These are phyloP conservation scores for Chelmon rostratus DNA, from an alignment of 2,797 vertebrate genomes.

Conservation along the genomic window DNA sequence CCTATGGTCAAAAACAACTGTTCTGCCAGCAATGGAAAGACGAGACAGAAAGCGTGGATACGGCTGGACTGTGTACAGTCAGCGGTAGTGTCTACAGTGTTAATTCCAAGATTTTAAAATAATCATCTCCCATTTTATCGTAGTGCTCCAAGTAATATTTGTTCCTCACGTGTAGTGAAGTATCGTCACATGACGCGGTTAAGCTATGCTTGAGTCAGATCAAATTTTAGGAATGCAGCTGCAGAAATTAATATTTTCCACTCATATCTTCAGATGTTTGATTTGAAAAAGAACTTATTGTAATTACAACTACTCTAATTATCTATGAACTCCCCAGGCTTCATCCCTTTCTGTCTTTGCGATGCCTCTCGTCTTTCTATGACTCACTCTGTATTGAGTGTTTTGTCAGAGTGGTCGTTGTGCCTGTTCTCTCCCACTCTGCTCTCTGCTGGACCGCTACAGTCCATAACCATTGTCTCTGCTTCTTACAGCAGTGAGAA, in stretches of 20 bases:
- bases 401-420: no score
- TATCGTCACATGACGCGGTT: neutral
- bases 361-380: neutral
- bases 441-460: no score
- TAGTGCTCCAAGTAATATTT: no score
- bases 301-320: neutral
- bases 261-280: neutral
- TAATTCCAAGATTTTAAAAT: no score
- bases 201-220: neutral
- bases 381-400: neutral
- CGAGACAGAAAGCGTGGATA: neutral
- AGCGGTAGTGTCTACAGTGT: no score
- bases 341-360: neutral
- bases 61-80: neutral
- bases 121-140: no score
- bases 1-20: neutral
- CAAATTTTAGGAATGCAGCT: neutral
- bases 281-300: neutral
- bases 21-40: neutral
- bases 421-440: no score
- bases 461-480: no score
- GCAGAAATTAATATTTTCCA: neutral
- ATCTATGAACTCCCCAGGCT: neutral
- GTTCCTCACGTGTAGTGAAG: no score
- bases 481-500: no score